These are phyloP conservation scores for Hystrix cristata DNA, from an alignment of 2,113 vertebrate genomes.

Conservation along the genomic window DNA sequence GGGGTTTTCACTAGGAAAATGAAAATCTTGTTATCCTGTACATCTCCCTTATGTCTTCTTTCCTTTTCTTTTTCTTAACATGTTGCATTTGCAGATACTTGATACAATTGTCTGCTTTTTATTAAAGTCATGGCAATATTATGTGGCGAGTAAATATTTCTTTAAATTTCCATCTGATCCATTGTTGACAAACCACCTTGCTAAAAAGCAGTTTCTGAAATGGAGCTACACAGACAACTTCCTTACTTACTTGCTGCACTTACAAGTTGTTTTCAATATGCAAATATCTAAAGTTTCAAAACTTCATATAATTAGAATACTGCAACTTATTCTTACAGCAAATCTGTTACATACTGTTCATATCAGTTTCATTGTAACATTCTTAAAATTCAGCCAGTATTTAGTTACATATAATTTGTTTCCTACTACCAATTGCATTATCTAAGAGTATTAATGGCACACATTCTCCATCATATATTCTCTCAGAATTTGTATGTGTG, in stretches of 20 bases:
- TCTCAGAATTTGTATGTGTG: background rate
- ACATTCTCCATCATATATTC: background rate
- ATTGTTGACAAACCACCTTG: background rate
- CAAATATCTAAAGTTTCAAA: slow-evolving; percentile 24
- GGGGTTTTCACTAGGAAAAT: background rate
- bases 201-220: background rate
- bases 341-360: background rate
- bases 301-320: background rate
- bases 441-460: background rate
- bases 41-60: background rate
- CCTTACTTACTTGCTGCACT: background rate
- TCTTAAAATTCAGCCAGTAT: background rate
- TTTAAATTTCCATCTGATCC: background rate
- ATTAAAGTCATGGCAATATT: background rate
- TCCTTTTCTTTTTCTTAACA: background rate
- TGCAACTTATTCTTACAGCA: background rate
- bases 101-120: background rate
- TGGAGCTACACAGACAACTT: background rate
- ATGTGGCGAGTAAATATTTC: background rate
- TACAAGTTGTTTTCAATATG: background rate
- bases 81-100: background rate
- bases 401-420: background rate
- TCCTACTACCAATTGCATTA: background rate
- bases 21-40: background rate
- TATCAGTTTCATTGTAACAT: background rate